phyloP scores from a whole-genome alignment of 1,140 invertebrate species.

The Neoseiulus cucumeris region DNA sequence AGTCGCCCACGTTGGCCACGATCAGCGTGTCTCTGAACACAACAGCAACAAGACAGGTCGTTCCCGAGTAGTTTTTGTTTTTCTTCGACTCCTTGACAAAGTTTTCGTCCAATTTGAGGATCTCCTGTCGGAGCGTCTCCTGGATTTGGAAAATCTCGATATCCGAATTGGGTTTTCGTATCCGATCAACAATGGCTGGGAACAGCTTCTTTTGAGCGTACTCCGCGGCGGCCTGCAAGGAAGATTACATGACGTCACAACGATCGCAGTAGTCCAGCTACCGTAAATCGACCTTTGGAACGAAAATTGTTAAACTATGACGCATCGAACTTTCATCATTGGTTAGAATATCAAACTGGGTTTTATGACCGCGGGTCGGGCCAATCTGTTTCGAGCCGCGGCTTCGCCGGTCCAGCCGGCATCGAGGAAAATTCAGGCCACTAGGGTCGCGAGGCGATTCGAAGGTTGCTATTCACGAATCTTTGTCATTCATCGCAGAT shows the following conservation, averaged over 20 bases:
- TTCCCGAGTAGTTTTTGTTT: constrained; percentile 36
- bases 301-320: neutral
- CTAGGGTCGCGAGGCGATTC: too few species aligned
- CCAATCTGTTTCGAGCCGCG: too few species aligned
- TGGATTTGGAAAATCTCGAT: constrained; percentile 13
- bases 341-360: neutral
- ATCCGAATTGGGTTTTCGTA: neutral
- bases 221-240: constrained; percentile 56
- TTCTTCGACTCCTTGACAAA: constrained; percentile 15
- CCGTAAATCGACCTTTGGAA: constrained; percentile 12
- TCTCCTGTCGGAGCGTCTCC: constrained; percentile 12
- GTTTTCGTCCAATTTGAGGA: constrained; percentile 11
- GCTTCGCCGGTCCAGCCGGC: too few species aligned
- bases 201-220: constrained; percentile 63
- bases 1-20: constrained; percentile 90
- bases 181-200: constrained; percentile 31
- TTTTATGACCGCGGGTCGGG: too few species aligned
- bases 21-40: constrained; percentile 44
- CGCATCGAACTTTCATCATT: neutral
- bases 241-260: constrained; percentile 19
- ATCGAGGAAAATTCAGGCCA: too few species aligned
- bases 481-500: too few species aligned
- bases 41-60: constrained; percentile 70
- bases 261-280: constrained; percentile 14
- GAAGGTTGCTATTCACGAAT: too few species aligned